A percentile compares a stretch with the other conserved stretches of the same genome.
Conservation (phyloP, 2,888 invertebrate species). For the Drosophila atripex region DNA sequence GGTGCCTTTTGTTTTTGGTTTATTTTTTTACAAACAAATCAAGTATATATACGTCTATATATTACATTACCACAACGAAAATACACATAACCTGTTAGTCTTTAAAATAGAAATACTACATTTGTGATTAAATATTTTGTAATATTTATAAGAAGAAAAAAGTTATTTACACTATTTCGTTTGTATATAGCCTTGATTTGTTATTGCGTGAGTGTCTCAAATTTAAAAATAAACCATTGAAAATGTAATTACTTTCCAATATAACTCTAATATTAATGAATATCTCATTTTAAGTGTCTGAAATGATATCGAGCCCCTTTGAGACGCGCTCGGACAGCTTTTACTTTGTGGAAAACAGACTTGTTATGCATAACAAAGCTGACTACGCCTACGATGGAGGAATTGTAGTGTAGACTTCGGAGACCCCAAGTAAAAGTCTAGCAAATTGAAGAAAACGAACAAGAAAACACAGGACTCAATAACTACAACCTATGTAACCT, state of each 20-base stretch:
- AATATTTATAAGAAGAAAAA: too few species aligned
- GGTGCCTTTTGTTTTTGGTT: too few species aligned
- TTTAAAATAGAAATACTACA: too few species aligned
- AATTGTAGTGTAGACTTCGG: slow-evolving; percentile 58
- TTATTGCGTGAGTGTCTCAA: too few species aligned
- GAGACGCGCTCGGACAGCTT: slow-evolving; percentile 99
- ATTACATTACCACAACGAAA: too few species aligned
- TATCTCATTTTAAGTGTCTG: slow-evolving; percentile 89
- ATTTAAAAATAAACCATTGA: too few species aligned
- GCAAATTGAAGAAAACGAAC: slow-evolving; percentile 1
- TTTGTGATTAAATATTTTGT: too few species aligned
- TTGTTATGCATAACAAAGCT: slow-evolving; percentile 99
- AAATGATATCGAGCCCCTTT: slow-evolving; percentile 98
- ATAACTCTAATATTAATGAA: neutral
- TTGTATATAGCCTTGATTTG: too few species aligned
- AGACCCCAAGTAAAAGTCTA: slow-evolving; percentile 9
- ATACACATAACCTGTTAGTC: too few species aligned
- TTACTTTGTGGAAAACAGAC: slow-evolving; percentile 98
- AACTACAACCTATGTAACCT: slow-evolving; percentile 33
- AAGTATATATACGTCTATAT: too few species aligned
- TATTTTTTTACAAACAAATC: too few species aligned
- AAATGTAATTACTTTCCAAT: neutral
- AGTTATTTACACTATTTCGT: too few species aligned
- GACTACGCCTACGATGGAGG: slow-evolving; percentile 98
- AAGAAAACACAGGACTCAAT: slow-evolving; percentile 13